A percentile compares a stretch with the other conserved stretches of the same genome.
phyloP scores from a whole-genome alignment of 2,113 vertebrate species.

The Chitala chitala region DNA sequence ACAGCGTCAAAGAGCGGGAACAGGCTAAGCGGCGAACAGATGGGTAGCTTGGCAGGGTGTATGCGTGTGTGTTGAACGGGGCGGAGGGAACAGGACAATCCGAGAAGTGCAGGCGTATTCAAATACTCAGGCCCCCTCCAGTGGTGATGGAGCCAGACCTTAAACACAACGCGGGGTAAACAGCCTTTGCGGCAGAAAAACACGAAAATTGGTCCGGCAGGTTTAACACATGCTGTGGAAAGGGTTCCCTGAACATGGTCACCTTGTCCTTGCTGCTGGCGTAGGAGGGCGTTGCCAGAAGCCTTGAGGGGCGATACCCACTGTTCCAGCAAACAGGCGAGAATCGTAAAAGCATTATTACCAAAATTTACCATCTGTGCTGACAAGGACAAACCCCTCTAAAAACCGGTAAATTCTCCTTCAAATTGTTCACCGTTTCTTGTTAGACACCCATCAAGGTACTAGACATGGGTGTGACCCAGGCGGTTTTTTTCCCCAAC shows the following conservation, averaged over 20 bases:
- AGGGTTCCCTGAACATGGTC: neutral
- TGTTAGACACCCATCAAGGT: neutral
- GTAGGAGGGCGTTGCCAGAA: neutral
- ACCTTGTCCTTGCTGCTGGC: neutral
- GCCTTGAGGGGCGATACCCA: neutral
- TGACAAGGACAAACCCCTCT: neutral
- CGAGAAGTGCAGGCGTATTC: neutral
- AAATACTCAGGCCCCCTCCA: conserved; percentile 2
- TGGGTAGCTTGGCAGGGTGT: conserved; percentile 6
- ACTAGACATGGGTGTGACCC: too few species aligned
- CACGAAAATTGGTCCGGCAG: neutral
- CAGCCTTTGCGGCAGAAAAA: neutral
- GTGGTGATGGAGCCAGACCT: neutral
- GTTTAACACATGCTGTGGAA: neutral
- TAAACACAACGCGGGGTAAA: neutral
- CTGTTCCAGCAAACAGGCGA: neutral
- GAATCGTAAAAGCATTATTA: neutral
- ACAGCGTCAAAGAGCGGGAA: neutral
- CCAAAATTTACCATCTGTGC: neutral
- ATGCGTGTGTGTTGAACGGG: neutral
- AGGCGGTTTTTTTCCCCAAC: too few species aligned
- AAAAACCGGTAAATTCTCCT: neutral
- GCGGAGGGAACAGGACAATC: neutral
- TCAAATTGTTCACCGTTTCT: neutral
- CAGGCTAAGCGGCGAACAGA: neutral